These are phyloP conservation scores for Idaea aversata DNA, from an alignment of 2,888 invertebrate genomes.

Conservation along the genomic window DNA sequence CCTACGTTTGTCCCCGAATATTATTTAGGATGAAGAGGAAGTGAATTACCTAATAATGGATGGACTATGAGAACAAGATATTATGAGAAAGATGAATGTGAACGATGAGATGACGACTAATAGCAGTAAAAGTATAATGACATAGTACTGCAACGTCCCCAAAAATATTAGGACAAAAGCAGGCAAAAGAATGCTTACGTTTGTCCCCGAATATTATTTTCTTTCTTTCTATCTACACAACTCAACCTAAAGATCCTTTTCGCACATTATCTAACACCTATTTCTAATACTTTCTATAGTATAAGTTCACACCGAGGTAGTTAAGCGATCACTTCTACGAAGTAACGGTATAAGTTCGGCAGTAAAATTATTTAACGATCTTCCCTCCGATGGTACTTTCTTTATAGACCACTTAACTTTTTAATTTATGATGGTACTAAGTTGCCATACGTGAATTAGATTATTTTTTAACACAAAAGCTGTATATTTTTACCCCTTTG, in stretches of 20 bases:
- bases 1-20: too few species aligned
- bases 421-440: conserved; percentile 48
- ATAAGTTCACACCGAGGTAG: conserved; percentile 13
- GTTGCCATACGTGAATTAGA: conserved; percentile 23
- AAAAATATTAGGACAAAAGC: too few species aligned
- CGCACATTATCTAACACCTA: conserved; percentile 6
- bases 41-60: too few species aligned
- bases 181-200: neutral
- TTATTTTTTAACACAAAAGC: neutral
- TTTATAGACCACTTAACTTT: conserved; percentile 58
- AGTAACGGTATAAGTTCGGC: conserved; percentile 51
- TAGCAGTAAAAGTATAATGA: too few species aligned
- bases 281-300: conserved; percentile 12
- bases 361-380: conserved; percentile 58
- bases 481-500: neutral
- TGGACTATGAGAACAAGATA: too few species aligned
- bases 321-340: conserved; percentile 27
- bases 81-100: too few species aligned
- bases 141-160: too few species aligned
- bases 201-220: neutral
- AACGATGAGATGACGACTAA: too few species aligned
- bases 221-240: neutral
- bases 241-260: neutral
- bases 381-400: conserved; percentile 38
- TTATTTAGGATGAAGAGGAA: too few species aligned